Percentiles rank a stretch among this genome's conserved stretches.
These are phyloP conservation scores for Sander lucioperca DNA, from an alignment of 2,113 vertebrate genomes.

Conservation along the genomic window DNA sequence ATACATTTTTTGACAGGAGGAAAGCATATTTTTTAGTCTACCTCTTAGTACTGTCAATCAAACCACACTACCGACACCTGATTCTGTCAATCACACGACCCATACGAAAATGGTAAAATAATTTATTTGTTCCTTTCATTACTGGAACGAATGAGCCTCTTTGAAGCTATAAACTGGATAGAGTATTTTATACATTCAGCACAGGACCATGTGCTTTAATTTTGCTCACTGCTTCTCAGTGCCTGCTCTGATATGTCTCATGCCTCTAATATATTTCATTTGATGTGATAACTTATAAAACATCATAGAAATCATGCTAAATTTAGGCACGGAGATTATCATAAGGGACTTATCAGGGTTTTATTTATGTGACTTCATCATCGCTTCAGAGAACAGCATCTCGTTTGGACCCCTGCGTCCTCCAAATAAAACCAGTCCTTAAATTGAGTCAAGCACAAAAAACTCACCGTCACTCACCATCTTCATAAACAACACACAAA, in stretches of 20 bases:
- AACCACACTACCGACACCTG: background rate
- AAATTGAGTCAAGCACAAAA: background rate
- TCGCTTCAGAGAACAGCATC: conserved; percentile 14
- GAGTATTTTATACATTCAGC: conserved; percentile 12
- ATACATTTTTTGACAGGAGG: background rate
- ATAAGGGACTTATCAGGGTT: background rate
- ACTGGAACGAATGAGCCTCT: background rate
- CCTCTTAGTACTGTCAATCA: conserved; percentile 6
- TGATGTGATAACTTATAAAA: conserved; percentile 27
- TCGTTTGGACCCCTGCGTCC: background rate
- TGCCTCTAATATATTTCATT: conserved; percentile 27
- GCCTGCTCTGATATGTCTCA: background rate
- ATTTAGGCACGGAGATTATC: conserved; percentile 16
- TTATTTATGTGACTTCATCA: conserved; percentile 39
- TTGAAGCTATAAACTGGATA: background rate
- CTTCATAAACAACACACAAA: background rate
- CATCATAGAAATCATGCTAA: conserved; percentile 19
- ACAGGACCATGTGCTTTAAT: background rate
- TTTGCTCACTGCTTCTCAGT: background rate
- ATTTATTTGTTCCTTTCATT: conserved; percentile 8
- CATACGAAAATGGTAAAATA: background rate
- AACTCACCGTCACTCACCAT: background rate
- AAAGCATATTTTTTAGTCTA: background rate
- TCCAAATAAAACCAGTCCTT: conserved; percentile 8
- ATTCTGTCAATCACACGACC: conserved; percentile 18